Percentiles rank a stretch among this genome's conserved stretches.
Evolutionary conservation across 2,113 vertebrate genomes (phyloP).

Genomic region (Anser brachyrhynchus): DNA sequence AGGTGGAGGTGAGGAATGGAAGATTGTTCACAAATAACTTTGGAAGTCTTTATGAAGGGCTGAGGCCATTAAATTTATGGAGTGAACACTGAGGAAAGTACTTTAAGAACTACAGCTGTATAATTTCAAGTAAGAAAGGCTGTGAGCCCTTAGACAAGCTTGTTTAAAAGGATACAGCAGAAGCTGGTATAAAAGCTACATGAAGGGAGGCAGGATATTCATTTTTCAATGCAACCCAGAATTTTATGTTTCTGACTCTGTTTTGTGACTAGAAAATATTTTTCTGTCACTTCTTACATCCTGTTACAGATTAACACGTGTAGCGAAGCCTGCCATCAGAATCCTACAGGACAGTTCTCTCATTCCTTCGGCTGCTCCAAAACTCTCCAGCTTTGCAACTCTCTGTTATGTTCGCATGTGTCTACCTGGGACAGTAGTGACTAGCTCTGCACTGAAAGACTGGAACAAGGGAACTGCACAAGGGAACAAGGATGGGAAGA

Average conservation of each 20-base stretch:
- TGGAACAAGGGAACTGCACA: too few species aligned
- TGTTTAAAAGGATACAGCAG: background rate
- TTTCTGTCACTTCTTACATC: background rate
- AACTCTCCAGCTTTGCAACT: background rate
- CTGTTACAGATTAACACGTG: accelerated
- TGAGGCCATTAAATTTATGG: background rate
- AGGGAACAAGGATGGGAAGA: background rate
- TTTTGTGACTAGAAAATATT: background rate
- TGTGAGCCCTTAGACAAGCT: background rate
- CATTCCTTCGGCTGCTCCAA: background rate
- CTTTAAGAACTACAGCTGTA: background rate
- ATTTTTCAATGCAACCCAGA: background rate
- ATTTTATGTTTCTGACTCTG: background rate
- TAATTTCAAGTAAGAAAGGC: background rate
- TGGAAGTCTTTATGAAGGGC: background rate
- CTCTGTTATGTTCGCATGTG: accelerated
- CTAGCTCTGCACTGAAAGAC: background rate
- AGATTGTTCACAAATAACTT: background rate
- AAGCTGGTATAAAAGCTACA: background rate
- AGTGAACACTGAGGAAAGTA: background rate
- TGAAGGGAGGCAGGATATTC: background rate
- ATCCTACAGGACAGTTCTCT: background rate
- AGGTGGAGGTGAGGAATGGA: background rate
- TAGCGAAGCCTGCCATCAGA: background rate
- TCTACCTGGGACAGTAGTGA: background rate